These are phyloP conservation scores for Acanthopleura granulata DNA, from an alignment of 2,888 invertebrate species.

Conservation along the genomic window DNA sequence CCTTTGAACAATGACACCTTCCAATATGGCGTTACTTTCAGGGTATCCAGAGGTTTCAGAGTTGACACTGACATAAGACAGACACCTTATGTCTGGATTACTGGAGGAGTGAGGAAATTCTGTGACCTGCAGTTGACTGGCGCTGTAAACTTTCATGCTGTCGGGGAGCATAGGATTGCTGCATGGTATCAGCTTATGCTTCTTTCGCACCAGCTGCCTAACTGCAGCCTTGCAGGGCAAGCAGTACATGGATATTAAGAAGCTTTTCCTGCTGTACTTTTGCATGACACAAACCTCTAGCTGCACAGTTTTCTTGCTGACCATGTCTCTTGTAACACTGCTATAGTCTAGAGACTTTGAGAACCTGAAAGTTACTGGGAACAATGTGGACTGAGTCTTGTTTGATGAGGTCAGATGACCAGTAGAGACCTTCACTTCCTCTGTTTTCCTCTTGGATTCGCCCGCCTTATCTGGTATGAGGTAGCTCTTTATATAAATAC, in stretches of 20 bases:
- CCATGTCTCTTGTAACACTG: conserved; percentile 45
- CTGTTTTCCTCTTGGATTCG: conserved; percentile 59
- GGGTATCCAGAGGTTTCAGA: conserved; percentile 6
- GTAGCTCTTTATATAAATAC: conserved; percentile 59
- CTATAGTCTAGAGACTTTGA: conserved; percentile 55
- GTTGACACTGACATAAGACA: conserved; percentile 28
- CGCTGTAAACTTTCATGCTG: conserved; percentile 60
- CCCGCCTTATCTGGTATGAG: conserved; percentile 58
- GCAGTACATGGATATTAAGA: conserved; percentile 55
- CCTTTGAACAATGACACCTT: not conserved
- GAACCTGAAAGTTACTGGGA: conserved; percentile 50
- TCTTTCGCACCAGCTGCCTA: conserved; percentile 54
- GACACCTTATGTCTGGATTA: conserved; percentile 43
- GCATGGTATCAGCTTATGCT: conserved; percentile 55
- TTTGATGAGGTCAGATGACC: conserved; percentile 32
- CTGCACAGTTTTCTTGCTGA: conserved; percentile 50
- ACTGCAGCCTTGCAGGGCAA: conserved; percentile 55
- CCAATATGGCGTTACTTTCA: not conserved
- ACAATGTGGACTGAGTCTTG: conserved; percentile 40
- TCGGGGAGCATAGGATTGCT: conserved; percentile 59
- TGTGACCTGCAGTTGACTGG: conserved; percentile 44
- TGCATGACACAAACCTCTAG: conserved; percentile 62
- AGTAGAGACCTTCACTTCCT: conserved; percentile 53
- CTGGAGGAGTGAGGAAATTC: conserved; percentile 26
- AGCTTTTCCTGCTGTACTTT: conserved; percentile 52